These are phyloP conservation scores for Eupeodes corollae DNA, from an alignment of 1,140 invertebrate genomes.

Conservation along the genomic window DNA sequence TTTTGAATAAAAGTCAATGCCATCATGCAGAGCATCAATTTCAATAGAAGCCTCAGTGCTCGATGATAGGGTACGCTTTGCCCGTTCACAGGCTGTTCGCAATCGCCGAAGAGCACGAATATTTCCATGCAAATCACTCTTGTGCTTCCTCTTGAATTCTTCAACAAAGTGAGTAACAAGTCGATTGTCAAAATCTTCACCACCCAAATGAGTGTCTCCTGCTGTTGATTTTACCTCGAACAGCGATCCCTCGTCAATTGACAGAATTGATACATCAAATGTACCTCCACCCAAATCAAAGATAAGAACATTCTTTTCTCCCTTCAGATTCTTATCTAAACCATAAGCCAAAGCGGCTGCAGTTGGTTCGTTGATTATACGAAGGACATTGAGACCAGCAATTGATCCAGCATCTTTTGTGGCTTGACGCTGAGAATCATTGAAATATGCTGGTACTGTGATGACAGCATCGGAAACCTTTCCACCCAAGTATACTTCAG, in stretches of 20 bases:
- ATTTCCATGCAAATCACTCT: constrained; percentile 64
- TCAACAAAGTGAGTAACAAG: constrained; percentile 67
- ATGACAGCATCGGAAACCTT: constrained; percentile 53
- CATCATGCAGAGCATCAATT: constrained; percentile 64
- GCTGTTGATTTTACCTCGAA: constrained; percentile 72
- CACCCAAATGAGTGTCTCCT: constrained; percentile 62
- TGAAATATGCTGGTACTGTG: constrained; percentile 58
- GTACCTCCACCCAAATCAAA: constrained; percentile 66
- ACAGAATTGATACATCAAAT: constrained; percentile 77
- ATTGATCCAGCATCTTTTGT: constrained; percentile 68
- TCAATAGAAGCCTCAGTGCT: constrained; percentile 59
- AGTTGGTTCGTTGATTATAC: constrained; percentile 71
- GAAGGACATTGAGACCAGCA: constrained; percentile 65
- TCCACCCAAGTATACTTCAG: constrained; percentile 45
- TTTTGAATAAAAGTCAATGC: constrained; percentile 76
- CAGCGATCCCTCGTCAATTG: constrained; percentile 72
- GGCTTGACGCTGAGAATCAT: constrained; percentile 54
- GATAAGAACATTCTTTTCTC: constrained; percentile 62
- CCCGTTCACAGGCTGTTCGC: constrained; percentile 61
- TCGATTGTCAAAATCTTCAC: constrained; percentile 68
- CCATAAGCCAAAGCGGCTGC: constrained; percentile 77
- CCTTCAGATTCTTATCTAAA: constrained; percentile 71
- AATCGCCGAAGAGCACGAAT: constrained; percentile 65
- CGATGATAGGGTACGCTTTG: constrained; percentile 54
- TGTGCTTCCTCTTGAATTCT: constrained; percentile 77